A percentile compares a stretch with the other conserved stretches of the same genome.
Conservation (phyloP, 1,140 invertebrate species). For the Nomia melanderi region DNA sequence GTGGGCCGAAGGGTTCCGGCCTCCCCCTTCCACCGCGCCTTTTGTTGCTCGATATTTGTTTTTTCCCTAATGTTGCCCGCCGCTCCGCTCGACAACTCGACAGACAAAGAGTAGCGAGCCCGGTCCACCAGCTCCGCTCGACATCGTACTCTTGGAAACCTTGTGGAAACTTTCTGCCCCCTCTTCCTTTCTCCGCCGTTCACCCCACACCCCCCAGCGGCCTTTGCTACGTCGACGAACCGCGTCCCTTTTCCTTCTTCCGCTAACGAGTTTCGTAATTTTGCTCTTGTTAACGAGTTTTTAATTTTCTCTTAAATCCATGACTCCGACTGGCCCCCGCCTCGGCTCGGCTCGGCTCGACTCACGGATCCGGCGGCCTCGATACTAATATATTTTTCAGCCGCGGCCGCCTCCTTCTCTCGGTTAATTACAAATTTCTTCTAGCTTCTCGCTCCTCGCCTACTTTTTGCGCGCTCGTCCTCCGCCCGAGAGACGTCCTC, state of each 20-base stretch:
- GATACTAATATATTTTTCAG: constrained; percentile 49
- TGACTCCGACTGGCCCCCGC: constrained; percentile 18
- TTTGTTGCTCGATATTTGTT: constrained; percentile 63
- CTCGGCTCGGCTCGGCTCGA: neutral
- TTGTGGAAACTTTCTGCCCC: constrained; percentile 22
- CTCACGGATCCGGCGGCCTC: neutral
- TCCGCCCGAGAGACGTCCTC: neutral
- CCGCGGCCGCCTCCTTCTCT: constrained; percentile 4
- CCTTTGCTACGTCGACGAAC: no score
- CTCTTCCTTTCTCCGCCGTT: neutral
- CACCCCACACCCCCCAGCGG: neutral
- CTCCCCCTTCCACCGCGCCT: neutral
- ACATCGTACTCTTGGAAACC: constrained; percentile 38
- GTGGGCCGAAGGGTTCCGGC: constrained; percentile 57
- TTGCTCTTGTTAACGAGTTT: constrained; percentile 55
- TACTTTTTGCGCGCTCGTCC: neutral
- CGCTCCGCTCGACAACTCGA: constrained; percentile 28
- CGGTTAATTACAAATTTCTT: constrained; percentile 44
- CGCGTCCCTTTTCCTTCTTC: constrained; percentile 28
- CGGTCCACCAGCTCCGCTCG: constrained; percentile 28
- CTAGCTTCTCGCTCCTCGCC: neutral
- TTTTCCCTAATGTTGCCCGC: constrained; percentile 57
- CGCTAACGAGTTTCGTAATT: constrained; percentile 64
- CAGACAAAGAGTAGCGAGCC: constrained; percentile 31
- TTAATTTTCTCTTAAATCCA: constrained; percentile 53